A percentile compares a stretch with the other conserved stretches of the same genome.
phyloP scores from a whole-genome alignment of 2,888 invertebrate genomes.

The Agonopterix arenella region DNA sequence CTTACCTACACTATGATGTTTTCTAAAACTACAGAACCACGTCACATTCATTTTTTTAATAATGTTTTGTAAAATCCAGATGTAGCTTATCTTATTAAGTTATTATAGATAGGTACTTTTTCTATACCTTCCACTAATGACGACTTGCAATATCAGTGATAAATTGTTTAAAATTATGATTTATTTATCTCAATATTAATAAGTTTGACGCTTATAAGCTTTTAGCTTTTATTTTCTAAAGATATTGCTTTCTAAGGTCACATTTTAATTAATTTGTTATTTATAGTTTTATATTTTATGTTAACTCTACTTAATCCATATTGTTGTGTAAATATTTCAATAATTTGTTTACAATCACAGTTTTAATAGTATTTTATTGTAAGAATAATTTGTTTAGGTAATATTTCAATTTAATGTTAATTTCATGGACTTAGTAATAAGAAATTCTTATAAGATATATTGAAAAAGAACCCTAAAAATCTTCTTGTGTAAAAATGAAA shows the following conservation, averaged over 20 bases:
- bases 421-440: conserved; percentile 46
- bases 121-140: background rate
- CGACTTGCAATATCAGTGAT: background rate
- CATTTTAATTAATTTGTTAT: conserved; percentile 47
- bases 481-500: conserved; percentile 62
- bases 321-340: conserved; percentile 70
- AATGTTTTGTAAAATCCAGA: too few species aligned
- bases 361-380: conserved; percentile 41
- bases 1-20: too few species aligned
- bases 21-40: too few species aligned
- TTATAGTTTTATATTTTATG: conserved; percentile 52
- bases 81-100: too few species aligned
- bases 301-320: conserved; percentile 47
- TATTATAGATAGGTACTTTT: too few species aligned
- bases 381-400: conserved; percentile 40
- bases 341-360: conserved; percentile 53
- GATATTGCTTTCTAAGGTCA: conserved; percentile 28
- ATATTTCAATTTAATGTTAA: conserved; percentile 32
- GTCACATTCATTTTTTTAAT: too few species aligned
- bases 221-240: conserved; percentile 26
- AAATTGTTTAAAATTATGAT: background rate
- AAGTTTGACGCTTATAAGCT: conserved; percentile 20
- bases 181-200: conserved; percentile 9
- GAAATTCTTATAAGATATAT: conserved; percentile 51
- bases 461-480: conserved; percentile 35